Base-by-base conservation (phyloP, 1,140 invertebrate genomes). In the Euura saliciscinereae region DNA sequence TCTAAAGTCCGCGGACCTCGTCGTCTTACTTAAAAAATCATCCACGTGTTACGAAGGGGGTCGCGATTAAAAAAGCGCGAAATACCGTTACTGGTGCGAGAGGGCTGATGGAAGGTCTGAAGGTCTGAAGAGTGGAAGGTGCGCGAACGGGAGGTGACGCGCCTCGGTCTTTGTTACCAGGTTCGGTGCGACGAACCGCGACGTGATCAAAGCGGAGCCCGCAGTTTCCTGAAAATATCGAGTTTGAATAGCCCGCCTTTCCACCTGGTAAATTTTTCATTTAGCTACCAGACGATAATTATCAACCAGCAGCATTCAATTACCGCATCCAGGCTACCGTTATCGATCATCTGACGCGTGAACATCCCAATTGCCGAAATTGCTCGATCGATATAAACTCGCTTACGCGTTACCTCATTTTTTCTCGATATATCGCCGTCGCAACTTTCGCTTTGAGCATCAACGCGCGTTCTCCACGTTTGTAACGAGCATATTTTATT, bases 311-410 rank as follows among this genome's bases (percentile, higher is more conserved):
- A 59, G 51, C 51, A 59, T 59, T 59, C 51, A 59, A 59, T 59
- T 59, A 59, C 13, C 51, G 51, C 51, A 28, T 59, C 28, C 28
- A 28, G 13, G 8, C 51, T 59, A 28, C 28, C 28, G 28, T 28
- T 28, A 11, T 59, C 51, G 51, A 59, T 59, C 51, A 59, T 59
- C 51, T n/a, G 8, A 3, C 6, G 3, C 51, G 8, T 6, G 8
- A 8, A 8, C 51, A 4, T n/a, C 10, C 13, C 3, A 28, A 28
- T 28, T 28, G 28, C 28, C 28, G 28, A 28, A 28, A 28, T 28
- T 28, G 28, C 28, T 28, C 8, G 76, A 80, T 80, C 79, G 76
- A 80, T 80, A 78, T 78, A 74, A 76, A 73, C 28, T 28, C 28
- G 28, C 28, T 28, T 28, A 28, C 28, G 28, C 28, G 28, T 28